Conservation (phyloP, 2,113 vertebrate genomes). For the Columba janthina region DNA sequence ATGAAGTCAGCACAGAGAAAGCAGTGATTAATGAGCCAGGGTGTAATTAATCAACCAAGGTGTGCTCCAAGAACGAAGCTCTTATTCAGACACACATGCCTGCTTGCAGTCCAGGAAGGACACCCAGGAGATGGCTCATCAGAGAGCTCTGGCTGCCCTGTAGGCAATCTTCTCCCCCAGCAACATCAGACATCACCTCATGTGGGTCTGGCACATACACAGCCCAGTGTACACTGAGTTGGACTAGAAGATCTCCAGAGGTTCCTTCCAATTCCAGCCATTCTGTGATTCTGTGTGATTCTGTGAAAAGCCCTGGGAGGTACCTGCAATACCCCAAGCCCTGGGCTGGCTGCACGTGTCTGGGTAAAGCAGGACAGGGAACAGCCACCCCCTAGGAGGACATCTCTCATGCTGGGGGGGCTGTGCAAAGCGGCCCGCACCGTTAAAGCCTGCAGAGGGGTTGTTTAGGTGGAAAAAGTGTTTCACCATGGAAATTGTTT, state of each 20-base stretch:
- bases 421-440: background rate
- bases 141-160: background rate
- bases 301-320: background rate
- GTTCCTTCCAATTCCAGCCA: too few species aligned
- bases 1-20: background rate
- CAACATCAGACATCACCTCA: fast-evolving
- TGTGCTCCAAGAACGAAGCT: background rate
- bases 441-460: conserved; percentile 25
- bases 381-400: background rate
- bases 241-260: too few species aligned
- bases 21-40: background rate
- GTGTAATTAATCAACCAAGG: background rate
- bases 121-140: background rate
- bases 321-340: background rate
- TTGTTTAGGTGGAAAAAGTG: conserved; percentile 62
- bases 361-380: background rate
- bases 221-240: background rate
- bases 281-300: too few species aligned
- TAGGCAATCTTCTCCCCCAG: background rate
- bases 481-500: conserved; percentile 55
- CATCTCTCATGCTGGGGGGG: fast-evolving
- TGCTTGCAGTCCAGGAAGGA: background rate
- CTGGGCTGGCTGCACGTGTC: background rate
- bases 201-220: background rate
- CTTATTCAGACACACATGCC: background rate